Base-by-base conservation (phyloP, 2,888 invertebrate genomes). In the Pelosia muscerda region DNA sequence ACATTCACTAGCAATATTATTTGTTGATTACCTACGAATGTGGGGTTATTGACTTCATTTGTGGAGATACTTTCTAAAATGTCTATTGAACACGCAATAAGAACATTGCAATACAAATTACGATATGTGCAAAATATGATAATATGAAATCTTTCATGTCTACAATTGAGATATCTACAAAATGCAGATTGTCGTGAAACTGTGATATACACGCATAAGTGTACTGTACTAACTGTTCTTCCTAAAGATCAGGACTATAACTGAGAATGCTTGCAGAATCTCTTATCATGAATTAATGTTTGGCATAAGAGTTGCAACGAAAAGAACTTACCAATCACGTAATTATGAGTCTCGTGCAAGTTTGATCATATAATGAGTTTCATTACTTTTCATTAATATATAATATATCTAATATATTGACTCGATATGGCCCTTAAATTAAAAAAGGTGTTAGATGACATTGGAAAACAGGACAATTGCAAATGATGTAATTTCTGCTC, bases 61-160 rank as follows among this genome's bases (percentile, higher is more conserved):
- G 86, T 88, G 84, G 86, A 88, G 86, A 88, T 86, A 91, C 94
- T 95, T 94, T 95, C 94, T 94, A 94, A 93, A 95, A 89, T 91
- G 90, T 86, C 89, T 90, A 92, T 91, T 88, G 89, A 88, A 88
- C 90, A 90, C 89, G 93, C 90, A 89, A 92, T 86, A 82, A 84
- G 84, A 84, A 55, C 58, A 68, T 66, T 73, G 61, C 58, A 69
- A 69, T 65, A 65, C 58, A 60, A 70, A 83, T 80, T 76, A 65
- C 68, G 42, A 58, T 65, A 64, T 56, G 25, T 55, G 31, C 10
- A 9, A n/a, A 9, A 49, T 49, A 49, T 10, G 10, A 4, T 13
- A 22, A 4, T 13, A 22, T 56, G n/a, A 38, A 26, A 2, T 26
- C 25, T 56, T 42, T 56, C 26, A 26, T 42, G 31, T 34, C 19